phyloP scores from a whole-genome alignment of 2,888 invertebrate species.

The Cancer borealis region DNA sequence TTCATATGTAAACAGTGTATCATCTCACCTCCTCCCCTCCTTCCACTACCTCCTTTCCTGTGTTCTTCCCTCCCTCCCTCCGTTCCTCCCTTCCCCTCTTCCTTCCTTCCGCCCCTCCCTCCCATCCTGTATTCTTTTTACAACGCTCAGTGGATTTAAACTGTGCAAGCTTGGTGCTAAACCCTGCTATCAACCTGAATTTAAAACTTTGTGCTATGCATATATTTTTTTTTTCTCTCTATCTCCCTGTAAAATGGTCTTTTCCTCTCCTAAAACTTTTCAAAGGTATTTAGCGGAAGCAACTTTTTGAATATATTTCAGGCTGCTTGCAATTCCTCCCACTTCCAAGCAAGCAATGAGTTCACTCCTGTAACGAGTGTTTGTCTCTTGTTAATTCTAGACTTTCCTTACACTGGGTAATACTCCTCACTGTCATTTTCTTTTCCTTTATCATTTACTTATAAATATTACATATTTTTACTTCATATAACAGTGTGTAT shows the following conservation, averaged over 20 bases:
- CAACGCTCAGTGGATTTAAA: conserved; percentile 34
- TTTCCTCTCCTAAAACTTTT: conserved; percentile 42
- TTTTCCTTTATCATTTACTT: no score
- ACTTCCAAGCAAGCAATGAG: background rate
- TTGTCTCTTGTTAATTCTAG: no score
- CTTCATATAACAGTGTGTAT: no score
- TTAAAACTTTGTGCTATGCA: conserved; percentile 41
- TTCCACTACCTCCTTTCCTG: background rate
- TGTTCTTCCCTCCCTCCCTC: background rate
- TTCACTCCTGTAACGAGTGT: background rate
- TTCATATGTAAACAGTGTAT: background rate
- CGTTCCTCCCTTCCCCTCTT: background rate
- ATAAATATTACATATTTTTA: no score
- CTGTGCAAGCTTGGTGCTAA: conserved; percentile 29
- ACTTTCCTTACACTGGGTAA: no score
- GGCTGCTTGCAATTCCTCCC: conserved; percentile 28
- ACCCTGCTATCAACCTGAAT: conserved; percentile 25
- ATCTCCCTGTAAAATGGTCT: conserved; percentile 31
- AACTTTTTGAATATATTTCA: conserved; percentile 50
- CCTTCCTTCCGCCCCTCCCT: background rate
- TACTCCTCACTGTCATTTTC: no score
- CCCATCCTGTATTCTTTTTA: background rate
- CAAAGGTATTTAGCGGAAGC: conserved; percentile 56
- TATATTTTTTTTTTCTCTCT: conserved; percentile 4
- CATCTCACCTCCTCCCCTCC: background rate